Percentiles rank a stretch among this genome's conserved stretches.
Conservation (phyloP, 1,140 invertebrate species). For the Leptopilina boulardi region DNA sequence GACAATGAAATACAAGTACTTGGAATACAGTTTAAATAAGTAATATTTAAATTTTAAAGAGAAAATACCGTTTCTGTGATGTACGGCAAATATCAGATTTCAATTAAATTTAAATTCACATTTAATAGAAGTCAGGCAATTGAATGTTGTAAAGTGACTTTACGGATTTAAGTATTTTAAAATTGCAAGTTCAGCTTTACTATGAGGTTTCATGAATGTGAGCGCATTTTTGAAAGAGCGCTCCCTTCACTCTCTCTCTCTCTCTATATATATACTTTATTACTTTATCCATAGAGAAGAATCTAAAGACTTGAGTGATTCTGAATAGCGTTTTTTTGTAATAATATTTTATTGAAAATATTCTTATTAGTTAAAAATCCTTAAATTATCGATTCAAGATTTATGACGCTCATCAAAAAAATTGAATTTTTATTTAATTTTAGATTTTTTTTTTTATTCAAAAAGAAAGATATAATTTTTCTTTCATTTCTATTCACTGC, state of each 20-base stretch:
- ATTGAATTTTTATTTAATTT: too few relatives aligned
- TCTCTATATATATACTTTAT: not conserved
- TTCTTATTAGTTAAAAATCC: too few relatives aligned
- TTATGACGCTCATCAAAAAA: too few relatives aligned
- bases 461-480: too few relatives aligned
- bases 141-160: not conserved
- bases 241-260: not conserved
- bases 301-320: too few relatives aligned
- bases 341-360: too few relatives aligned
- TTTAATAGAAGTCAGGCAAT: not conserved
- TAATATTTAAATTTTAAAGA: not conserved
- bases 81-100: not conserved
- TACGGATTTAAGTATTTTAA: constrained; percentile 14
- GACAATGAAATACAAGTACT: not conserved
- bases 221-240: not conserved
- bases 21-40: not conserved
- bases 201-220: not conserved
- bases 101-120: constrained; percentile 11
- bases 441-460: too few relatives aligned
- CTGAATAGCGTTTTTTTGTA: too few relatives aligned
- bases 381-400: too few relatives aligned
- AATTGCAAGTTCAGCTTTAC: constrained; percentile 13
- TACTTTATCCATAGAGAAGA: not conserved
- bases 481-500: too few relatives aligned
- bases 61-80: not conserved